Evolutionary conservation across 2,888 invertebrate species (phyloP).

Genomic region (Euphydryas editha): DNA sequence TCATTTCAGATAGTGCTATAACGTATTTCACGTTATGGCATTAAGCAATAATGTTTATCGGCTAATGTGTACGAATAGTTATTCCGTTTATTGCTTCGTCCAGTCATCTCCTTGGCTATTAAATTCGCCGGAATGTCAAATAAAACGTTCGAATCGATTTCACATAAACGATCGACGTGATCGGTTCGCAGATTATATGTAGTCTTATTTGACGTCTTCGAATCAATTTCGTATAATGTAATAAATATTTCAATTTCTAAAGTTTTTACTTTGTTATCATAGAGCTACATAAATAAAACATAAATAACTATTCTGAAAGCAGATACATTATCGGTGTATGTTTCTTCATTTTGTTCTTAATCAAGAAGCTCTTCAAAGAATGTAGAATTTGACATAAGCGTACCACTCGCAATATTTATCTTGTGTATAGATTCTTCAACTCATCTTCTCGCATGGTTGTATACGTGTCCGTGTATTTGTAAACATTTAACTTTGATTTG

Average conservation of each 20-base stretch:
- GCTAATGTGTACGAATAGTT: constrained; percentile 79
- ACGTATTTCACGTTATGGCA: constrained; percentile 27
- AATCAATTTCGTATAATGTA: constrained; percentile 48
- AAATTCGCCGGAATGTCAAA: constrained; percentile 80
- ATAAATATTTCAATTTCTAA: constrained; percentile 30
- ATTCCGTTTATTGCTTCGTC: constrained; percentile 78
- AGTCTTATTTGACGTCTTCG: constrained; percentile 65
- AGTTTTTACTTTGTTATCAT: not conserved
- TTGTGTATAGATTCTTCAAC: not conserved
- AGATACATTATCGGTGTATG: no score
- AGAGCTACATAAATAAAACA: not conserved
- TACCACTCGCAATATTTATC: not conserved
- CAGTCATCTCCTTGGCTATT: constrained; percentile 77
- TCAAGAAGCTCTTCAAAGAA: no score
- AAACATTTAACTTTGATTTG: no score
- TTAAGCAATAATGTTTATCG: constrained; percentile 69
- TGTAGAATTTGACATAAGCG: no score
- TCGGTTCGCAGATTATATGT: constrained; percentile 61
- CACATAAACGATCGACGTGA: constrained; percentile 81
- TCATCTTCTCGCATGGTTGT: not conserved
- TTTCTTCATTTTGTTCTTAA: no score
- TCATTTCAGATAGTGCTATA: constrained; percentile 15
- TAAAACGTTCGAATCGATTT: constrained; percentile 81
- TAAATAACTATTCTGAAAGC: no score
- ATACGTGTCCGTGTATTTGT: not conserved